phyloP scores from a whole-genome alignment of 2,113 vertebrate species.

The Xenopus laevis region DNA sequence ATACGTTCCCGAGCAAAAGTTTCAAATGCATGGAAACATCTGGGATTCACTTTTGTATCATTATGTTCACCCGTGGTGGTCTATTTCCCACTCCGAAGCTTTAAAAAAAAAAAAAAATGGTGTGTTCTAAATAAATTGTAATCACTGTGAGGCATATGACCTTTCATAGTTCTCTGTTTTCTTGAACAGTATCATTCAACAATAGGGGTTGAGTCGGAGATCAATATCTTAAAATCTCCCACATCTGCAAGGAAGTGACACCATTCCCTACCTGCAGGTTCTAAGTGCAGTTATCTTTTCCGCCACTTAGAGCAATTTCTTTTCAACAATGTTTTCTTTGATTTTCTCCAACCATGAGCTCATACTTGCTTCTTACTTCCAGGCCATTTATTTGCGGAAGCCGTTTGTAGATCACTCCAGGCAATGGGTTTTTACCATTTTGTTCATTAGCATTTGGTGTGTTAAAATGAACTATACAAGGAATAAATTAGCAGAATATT shows the following conservation, averaged over 20 bases:
- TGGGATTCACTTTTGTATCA: constrained; percentile 13
- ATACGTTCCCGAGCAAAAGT: neutral
- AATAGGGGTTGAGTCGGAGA: constrained; percentile 23
- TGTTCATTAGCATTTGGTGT: constrained; percentile 14
- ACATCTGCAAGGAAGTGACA: constrained; percentile 37
- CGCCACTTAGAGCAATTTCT: constrained; percentile 37
- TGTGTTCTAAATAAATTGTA: constrained; percentile 27
- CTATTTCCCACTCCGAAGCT: constrained; percentile 8
- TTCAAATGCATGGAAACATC: constrained; percentile 30
- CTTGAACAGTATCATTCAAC: constrained; percentile 23
- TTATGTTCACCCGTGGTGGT: constrained; percentile 9
- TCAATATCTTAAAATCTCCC: constrained; percentile 38
- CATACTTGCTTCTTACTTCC: constrained; percentile 6
- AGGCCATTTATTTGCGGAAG: constrained; percentile 27
- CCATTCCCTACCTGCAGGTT: constrained; percentile 25
- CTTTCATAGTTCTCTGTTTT: constrained; percentile 18
- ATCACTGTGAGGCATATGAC: constrained; percentile 20
- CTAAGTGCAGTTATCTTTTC: constrained; percentile 38
- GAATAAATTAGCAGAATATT: constrained; percentile 6
- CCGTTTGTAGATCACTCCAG: constrained; percentile 8
- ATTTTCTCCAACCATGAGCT: constrained; percentile 28
- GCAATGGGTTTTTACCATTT: constrained; percentile 28
- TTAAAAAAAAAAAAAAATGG: constrained; percentile 28
- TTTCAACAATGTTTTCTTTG: constrained; percentile 20
- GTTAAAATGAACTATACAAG: neutral